phyloP scores from a whole-genome alignment of 2,888 invertebrate genomes.

The Spilosoma lubricipeda region DNA sequence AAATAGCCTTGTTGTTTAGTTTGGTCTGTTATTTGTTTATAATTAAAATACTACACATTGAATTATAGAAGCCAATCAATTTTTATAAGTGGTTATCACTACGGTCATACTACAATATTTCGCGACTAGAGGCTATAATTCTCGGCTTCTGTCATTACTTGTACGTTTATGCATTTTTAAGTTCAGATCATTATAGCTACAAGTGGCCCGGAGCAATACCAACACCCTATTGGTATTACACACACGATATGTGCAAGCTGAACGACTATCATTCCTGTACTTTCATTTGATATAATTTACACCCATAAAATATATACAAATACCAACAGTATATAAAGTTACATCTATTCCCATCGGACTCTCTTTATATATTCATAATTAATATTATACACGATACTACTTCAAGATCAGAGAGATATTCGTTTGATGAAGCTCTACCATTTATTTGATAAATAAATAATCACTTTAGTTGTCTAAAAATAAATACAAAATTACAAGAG shows the following conservation, averaged over 20 bases:
- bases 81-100: neutral
- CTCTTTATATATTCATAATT: constrained; percentile 58
- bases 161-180: constrained; percentile 42
- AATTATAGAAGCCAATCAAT: neutral
- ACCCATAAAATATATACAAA: neutral
- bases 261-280: constrained; percentile 34
- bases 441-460: constrained; percentile 78
- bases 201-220: constrained; percentile 44
- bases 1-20: too few species aligned
- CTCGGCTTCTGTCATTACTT: constrained; percentile 32
- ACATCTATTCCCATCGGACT: constrained; percentile 37
- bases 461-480: constrained; percentile 60
- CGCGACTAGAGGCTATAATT: constrained; percentile 31
- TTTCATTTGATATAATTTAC: constrained; percentile 40
- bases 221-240: constrained; percentile 44
- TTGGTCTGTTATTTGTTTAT: neutral
- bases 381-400: constrained; percentile 56
- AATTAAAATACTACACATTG: neutral
- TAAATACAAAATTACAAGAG: constrained; percentile 59
- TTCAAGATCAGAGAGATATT: constrained; percentile 66
- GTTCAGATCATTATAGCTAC: constrained; percentile 50
- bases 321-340: constrained; percentile 26
- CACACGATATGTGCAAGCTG: constrained; percentile 37
- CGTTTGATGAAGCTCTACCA: constrained; percentile 74
- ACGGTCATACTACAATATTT: neutral